Conservation (phyloP, 2,797 vertebrate genomes). For the Taenioides sp. region DNA sequence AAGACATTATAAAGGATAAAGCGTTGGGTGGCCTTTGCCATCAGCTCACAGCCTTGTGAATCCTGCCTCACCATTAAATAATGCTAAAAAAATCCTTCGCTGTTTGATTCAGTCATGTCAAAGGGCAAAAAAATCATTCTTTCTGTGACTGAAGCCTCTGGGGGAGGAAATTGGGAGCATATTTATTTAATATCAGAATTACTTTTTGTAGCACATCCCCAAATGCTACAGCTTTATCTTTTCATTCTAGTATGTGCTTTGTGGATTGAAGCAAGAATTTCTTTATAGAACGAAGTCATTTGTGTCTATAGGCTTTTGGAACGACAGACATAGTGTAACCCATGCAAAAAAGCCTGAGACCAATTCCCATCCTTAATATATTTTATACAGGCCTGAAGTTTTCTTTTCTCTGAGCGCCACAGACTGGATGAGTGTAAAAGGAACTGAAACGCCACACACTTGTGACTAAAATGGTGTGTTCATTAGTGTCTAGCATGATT, state of each 20-base stretch:
- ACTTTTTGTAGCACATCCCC: conserved; percentile 50
- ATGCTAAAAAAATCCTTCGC: conserved; percentile 67
- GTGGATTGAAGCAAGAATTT: conserved; percentile 47
- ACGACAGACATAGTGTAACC: conserved; percentile 12
- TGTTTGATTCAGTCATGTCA: conserved; percentile 73
- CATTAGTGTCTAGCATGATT: conserved; percentile 70
- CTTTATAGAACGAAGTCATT: conserved; percentile 38
- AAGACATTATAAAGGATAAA: conserved; percentile 65
- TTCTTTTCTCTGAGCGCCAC: conserved; percentile 22
- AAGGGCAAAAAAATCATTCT: conserved; percentile 70
- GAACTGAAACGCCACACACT: conserved; percentile 56
- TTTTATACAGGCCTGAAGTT: not conserved
- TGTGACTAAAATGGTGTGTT: conserved; percentile 54
- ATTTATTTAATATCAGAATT: conserved; percentile 66
- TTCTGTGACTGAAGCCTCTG: conserved; percentile 64
- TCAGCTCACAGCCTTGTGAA: conserved; percentile 51
- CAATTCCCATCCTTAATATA: conserved; percentile 3
- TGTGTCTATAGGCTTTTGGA: conserved; percentile 20
- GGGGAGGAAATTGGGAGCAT: conserved; percentile 61
- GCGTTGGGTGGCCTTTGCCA: conserved; percentile 46
- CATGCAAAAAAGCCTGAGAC: conserved; percentile 24
- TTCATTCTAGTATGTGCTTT: conserved; percentile 50
- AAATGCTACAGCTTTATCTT: conserved; percentile 44
- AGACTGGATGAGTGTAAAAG: conserved; percentile 16
- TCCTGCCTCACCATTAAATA: conserved; percentile 63